A percentile compares a stretch with the other conserved stretches of the same genome.
Conservation (phyloP, 2,797 vertebrate genomes). For the Geotrypetes seraphini region DNA sequence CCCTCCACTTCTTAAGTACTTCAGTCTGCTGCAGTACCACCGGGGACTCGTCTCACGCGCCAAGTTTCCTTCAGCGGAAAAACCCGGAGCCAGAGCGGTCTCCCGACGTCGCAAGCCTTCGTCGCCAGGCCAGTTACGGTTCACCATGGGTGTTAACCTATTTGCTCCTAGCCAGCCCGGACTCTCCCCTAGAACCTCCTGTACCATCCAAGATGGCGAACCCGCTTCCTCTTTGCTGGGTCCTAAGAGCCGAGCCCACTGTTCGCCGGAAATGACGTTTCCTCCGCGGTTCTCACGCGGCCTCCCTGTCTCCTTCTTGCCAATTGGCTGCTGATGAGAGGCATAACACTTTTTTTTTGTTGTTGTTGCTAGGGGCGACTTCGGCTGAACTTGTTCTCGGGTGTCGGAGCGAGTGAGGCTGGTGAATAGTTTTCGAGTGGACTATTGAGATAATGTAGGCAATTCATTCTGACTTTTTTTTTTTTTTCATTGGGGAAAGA, state of each 20-base stretch:
- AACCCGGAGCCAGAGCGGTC: background rate
- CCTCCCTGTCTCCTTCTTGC: background rate
- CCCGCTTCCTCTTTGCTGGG: constrained; percentile 59
- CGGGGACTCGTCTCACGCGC: constrained; percentile 2
- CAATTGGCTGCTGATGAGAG: background rate
- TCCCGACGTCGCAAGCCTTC: background rate
- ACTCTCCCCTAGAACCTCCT: constrained; percentile 26
- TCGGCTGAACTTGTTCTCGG: too few species aligned
- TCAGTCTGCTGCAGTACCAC: too few species aligned
- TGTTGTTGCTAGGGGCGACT: constrained; percentile 42
- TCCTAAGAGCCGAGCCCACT: constrained; percentile 57
- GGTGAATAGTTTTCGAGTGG: too few species aligned
- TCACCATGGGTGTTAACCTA: background rate
- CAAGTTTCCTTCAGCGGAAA: background rate
- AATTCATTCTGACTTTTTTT: too few species aligned
- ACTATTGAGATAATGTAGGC: too few species aligned
- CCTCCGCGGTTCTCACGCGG: constrained; percentile 1
- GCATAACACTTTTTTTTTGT: constrained; percentile 7
- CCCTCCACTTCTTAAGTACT: too few species aligned
- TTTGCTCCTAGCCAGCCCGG: background rate
- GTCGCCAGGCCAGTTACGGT: background rate
- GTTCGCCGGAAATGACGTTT: constrained; percentile 60
- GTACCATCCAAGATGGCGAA: constrained; percentile 90
- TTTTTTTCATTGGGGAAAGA: too few species aligned
- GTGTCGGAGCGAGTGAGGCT: too few species aligned